Evolutionary conservation across 1,140 invertebrate species (phyloP), one percentile per base, ranked within the genome.

Genomic region (Drosophila repleta): DNA sequence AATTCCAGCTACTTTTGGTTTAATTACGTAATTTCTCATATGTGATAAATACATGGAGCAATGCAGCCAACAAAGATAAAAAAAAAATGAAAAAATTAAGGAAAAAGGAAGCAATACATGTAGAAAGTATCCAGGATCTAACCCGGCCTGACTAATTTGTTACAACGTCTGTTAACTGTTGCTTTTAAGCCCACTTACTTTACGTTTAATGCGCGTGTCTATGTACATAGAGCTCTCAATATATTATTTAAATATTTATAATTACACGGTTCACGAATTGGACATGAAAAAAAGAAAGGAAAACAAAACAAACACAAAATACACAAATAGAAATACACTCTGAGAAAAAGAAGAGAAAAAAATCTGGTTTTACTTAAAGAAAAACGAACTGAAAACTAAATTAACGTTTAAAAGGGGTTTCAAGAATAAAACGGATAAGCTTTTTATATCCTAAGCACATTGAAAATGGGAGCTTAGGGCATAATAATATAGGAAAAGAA

Each of bases 1-100:
- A 88, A 88, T 88, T 76, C 75, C 60, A 74, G 76, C 69, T 76
- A 76, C 76, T 79, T 73, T 83, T 77, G 61, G 79, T 65, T 83
- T 88, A 88, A 88, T 89, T 89, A 76, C 49, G 84, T 81, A 73
- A 83, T 79, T 82, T 75, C 21, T 39, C 68, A 51, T 57, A 75
- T 75, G 83, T 88, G 83, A 88, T 88, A 88, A 71, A 52, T 20
- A 45, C 55, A 75, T 52, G 61, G 57, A 82, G 77, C 79, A 78
- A 79, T 74, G 67, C 71, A 58, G 67, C 65, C 32, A 53, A 32
- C 41, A 57, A 35, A 35, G 46, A 53, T 1, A 13, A 10, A 13
- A 49, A 29, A 49, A 6, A n/a, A 29, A 15, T 6, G 29, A 8
- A 51, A 55, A n/a, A n/a, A 45, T 32, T 32, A 32, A 39, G 8